Evolutionary conservation across 37 sponge, comb jelly and placozoan species (phyloP).

Genomic region (Aphrocallistes beatrix): DNA sequence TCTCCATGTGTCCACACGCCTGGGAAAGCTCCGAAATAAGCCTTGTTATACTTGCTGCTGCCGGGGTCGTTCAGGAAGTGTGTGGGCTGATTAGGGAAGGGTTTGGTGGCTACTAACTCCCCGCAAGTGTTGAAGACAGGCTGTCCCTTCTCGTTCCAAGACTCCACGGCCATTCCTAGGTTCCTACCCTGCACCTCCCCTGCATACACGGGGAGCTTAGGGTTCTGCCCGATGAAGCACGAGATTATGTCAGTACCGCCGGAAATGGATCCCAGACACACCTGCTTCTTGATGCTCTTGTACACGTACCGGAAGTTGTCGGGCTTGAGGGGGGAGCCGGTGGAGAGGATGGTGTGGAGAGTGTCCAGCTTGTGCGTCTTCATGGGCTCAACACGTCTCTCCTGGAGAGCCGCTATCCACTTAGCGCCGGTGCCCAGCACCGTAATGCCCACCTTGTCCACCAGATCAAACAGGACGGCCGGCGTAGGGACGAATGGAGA

Average conservation of each 20-base stretch:
- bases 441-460: conserved; percentile 69
- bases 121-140: conserved; percentile 68
- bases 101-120: conserved; percentile 85
- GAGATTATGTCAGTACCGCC: conserved; percentile 98
- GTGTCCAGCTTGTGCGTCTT: conserved; percentile 68
- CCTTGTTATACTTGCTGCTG: conserved; percentile 77
- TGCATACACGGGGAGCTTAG: conserved; percentile 70
- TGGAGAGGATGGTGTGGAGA: conserved; percentile 84
- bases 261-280: conserved; percentile 82
- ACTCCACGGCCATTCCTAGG: conserved; percentile 88
- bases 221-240: conserved; percentile 86
- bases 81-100: conserved; percentile 92
- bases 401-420: conserved; percentile 81
- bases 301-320: conserved; percentile 90
- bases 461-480: conserved; percentile 71
- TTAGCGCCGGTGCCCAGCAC: conserved; percentile 89
- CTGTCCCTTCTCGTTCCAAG: conserved; percentile 66
- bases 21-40: conserved; percentile 68
- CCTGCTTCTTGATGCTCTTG: conserved; percentile 57
- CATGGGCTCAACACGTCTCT: conserved; percentile 40
- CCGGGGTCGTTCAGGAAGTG: conserved; percentile 90
- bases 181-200: conserved; percentile 87
- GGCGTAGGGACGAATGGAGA: conserved; percentile 82
- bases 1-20: conserved; percentile 98
- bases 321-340: conserved; percentile 86